Base-by-base conservation (phyloP, 1,140 invertebrate genomes). In the Sarcophaga bullata region DNA sequence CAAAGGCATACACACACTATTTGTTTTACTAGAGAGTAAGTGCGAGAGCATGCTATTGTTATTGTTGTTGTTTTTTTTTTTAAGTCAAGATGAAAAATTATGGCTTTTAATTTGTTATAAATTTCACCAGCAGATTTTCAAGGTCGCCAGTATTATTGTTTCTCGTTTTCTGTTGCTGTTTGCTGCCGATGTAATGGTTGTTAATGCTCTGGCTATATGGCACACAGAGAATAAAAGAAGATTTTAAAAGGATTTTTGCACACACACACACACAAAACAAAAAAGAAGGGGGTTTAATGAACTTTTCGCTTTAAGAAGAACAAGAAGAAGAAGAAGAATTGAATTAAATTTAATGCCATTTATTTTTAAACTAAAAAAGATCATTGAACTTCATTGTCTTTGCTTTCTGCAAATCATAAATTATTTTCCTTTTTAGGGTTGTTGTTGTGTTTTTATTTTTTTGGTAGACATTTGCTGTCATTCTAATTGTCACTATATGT, bases 61-160 rank as follows among this genome's bases (percentile, higher is more conserved):
- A 15, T 76, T 82, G 47, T 11, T 81, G 25, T 47, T 11, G 17
- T 13, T 82, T 82, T 15, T 62, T 62, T 13, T 50, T 17, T 49
- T 78, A 78, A 78, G 75, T 87, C 87, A 88, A 89, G 87, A 89
- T 89, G 87, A 89, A 89, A 89, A 89, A 89, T 89, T 89, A 89
- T 89, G 88, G 88, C 88, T 89, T 88, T 87, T 89, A 89, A 89
- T 89, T 89, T 89, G 89, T 89, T 89, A 86, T 86, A 87, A 88
- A 58, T 80, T 80, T 80, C 15, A 80, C 52, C 80, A 62, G 37
- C 78, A 80, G 37, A 80, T 83, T 85, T 80, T 87, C 87, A 88
- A 86, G 85, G 87, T 87, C 87, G 87, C 81, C 82, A 25, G 10
- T 19, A 46, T 3, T 37, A 47, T 49, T 48, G 48, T 49, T 46